These are phyloP conservation scores for Platorchestia sp. DNA, from an alignment of 1,140 invertebrate genomes.

Conservation along the genomic window DNA sequence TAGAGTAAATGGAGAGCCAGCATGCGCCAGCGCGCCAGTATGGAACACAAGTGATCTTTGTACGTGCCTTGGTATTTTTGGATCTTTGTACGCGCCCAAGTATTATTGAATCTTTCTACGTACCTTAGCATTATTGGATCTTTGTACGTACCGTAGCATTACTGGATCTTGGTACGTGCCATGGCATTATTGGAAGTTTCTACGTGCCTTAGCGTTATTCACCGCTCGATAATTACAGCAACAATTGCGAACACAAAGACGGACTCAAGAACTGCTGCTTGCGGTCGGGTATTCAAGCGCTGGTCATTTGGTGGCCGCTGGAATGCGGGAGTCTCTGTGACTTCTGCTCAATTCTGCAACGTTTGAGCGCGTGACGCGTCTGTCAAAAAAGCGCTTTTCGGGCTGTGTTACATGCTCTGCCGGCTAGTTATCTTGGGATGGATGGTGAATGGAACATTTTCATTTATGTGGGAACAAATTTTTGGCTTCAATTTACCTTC, in stretches of 20 bases:
- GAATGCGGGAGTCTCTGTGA: not conserved
- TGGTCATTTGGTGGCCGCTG: not conserved
- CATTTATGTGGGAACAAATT: too few relatives aligned
- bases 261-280: not conserved
- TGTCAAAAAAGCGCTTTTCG: too few relatives aligned
- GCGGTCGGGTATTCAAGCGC: not conserved
- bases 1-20: not conserved
- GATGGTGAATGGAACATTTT: too few relatives aligned
- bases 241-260: slow-evolving; percentile 25
- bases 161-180: not conserved
- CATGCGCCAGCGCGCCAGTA: not conserved
- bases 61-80: not conserved
- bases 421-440: too few relatives aligned
- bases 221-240: slow-evolving; percentile 17
- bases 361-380: too few relatives aligned
- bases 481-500: too few relatives aligned
- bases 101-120: too few relatives aligned
- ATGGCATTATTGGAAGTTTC: not conserved
- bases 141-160: not conserved
- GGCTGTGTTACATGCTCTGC: too few relatives aligned
- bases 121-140: too few relatives aligned
- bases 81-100: not conserved
- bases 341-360: not conserved
- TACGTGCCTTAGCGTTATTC: not conserved
- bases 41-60: not conserved